A percentile compares a stretch with the other conserved stretches of the same genome.
Conservation (phyloP, 2,797 vertebrate species). For the Helicolenus hilgendorfi region DNA sequence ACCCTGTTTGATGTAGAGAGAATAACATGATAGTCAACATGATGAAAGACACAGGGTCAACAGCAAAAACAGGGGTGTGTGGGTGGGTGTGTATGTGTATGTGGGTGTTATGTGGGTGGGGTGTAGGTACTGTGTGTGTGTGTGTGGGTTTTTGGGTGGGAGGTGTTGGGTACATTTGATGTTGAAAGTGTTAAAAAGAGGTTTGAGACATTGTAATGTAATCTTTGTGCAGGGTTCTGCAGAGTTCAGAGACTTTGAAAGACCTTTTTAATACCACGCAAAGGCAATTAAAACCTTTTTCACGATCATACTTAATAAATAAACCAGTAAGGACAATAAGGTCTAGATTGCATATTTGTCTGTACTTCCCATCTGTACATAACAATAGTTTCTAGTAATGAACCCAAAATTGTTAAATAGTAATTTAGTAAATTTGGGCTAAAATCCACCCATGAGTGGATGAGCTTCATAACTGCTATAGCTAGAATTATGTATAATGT, state of each 20-base stretch:
- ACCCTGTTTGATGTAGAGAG: conserved; percentile 17
- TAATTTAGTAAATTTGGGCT: not conserved
- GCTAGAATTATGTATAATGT: not conserved
- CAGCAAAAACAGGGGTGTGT: conserved; percentile 5
- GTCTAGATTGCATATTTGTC: not conserved
- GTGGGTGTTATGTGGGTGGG: conserved; percentile 69
- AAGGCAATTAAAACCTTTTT: not conserved
- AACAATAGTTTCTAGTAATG: not conserved
- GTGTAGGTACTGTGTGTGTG: conserved; percentile 37
- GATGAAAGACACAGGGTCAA: conserved; percentile 44
- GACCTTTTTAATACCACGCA: not conserved
- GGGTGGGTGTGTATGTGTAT: conserved; percentile 34
- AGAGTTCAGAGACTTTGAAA: not conserved
- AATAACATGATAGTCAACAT: conserved; percentile 27
- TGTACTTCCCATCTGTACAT: not conserved
- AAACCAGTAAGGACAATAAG: not conserved
- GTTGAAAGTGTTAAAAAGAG: conserved; percentile 34
- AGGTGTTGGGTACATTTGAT: conserved; percentile 46
- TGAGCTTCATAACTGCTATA: not conserved
- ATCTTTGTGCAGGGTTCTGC: not conserved
- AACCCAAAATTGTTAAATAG: not conserved
- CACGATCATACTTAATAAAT: not conserved
- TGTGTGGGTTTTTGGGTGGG: conserved; percentile 51
- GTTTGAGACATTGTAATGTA: not conserved
- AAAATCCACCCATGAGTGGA: not conserved